Evolutionary conservation across 2,113 vertebrate species (phyloP), one percentile per base, ranked within the genome.

Genomic region (Salvelinus alpinus): DNA sequence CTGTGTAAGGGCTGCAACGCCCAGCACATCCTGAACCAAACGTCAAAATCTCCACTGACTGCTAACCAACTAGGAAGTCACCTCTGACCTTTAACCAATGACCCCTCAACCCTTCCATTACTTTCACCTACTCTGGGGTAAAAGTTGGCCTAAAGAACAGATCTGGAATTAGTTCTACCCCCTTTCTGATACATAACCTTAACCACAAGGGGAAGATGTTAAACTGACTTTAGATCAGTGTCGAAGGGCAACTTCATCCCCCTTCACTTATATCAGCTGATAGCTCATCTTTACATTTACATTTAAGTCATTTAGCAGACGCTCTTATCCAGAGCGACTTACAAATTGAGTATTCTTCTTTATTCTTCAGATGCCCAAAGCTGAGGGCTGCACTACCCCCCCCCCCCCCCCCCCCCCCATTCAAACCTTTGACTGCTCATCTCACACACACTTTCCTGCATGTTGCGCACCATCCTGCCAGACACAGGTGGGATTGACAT

Each of bases 21-120:
- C 8, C 93, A 92, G 62, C 92, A 95, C 76, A 96, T 96, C 81
- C 96, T 96, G 84, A 95, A 96, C 82, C 95, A 25, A 25, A 25
- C 25, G 94, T 95, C 81, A 96, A 95, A 13, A 94, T 97, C 88
- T 96, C 96, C 84, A 97, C 96, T 0, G 95, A 97, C 91, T 97
- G 96, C 91, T 97, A 88, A 87, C 74, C 31, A 57, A 16, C 59
- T 0, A 44, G 27, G 18, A 34, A 12, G 87, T 29, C 25, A 22
- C 70, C 54, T 73, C 34, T 57, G 20, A 44, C 0, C 18, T 18
- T 12, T 31, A 16, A 38, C 70, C 34, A 25, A 47, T 48, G 51
- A 27, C 68, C 68, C 16, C 20, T 64, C 64, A 24, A 48, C 34
- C 27, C 8, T 25, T n/a, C 67, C 34, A 69, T 22, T 18, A 24